Conservation (phyloP, 2,113 vertebrate genomes). For the Baryphthengus martii region DNA sequence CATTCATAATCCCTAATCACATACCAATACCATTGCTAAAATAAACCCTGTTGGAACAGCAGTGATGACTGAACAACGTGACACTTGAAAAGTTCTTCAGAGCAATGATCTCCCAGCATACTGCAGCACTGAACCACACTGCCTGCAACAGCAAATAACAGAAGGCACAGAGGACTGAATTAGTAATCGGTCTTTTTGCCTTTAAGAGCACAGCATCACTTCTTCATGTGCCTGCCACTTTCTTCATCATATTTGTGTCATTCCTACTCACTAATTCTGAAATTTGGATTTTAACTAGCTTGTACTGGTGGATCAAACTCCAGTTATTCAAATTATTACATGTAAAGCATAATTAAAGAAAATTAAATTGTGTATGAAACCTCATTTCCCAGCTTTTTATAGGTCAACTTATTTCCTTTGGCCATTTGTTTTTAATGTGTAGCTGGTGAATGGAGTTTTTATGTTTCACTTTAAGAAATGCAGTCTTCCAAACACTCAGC, state of each 20-base stretch:
- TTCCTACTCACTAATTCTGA: background rate
- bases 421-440: slow-evolving; percentile 54
- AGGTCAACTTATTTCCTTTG: slow-evolving; percentile 38
- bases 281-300: background rate
- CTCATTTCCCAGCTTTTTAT: slow-evolving; percentile 29
- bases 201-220: background rate
- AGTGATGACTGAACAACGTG: background rate
- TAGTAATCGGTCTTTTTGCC: background rate
- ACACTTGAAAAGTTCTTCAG: background rate
- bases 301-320: background rate
- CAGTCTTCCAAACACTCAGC: slow-evolving; percentile 35
- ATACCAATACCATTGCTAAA: background rate
- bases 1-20: background rate
- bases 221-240: background rate
- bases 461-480: slow-evolving; percentile 55
- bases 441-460: slow-evolving; percentile 48
- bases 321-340: slow-evolving; percentile 7
- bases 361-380: background rate
- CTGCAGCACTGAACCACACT: background rate
- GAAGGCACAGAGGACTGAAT: background rate
- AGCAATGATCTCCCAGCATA: background rate
- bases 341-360: slow-evolving; percentile 38
- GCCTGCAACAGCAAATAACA: background rate
- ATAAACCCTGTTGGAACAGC: background rate
- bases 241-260: background rate